Percentiles rank a stretch among this genome's conserved stretches.
phyloP scores from a whole-genome alignment of 2,797 vertebrate genomes.

The Hippocampus kuda region DNA sequence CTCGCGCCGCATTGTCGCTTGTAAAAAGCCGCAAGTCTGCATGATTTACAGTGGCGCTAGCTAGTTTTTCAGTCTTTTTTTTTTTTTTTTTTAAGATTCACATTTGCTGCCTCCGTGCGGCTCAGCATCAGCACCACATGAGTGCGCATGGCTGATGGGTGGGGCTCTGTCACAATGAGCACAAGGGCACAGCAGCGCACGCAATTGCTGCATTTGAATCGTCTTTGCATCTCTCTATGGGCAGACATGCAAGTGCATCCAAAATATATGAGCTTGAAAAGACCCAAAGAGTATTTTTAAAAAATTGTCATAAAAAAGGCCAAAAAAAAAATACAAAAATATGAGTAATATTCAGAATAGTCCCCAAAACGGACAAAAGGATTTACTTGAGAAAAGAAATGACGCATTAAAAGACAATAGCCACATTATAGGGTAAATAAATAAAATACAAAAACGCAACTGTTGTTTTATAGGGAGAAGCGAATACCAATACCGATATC shows the following conservation, averaged over 20 bases:
- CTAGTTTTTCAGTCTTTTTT: not conserved
- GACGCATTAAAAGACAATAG: too few species aligned
- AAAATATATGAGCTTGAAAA: not conserved
- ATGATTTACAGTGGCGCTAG: not conserved
- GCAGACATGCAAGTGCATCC: constrained; percentile 17
- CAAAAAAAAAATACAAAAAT: not conserved
- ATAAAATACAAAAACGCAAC: too few species aligned
- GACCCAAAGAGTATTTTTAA: too few species aligned
- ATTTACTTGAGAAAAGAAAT: too few species aligned
- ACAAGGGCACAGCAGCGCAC: constrained; percentile 24
- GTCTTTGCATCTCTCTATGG: constrained; percentile 22
- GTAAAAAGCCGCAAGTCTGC: constrained; percentile 2
- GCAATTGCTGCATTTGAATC: not conserved
- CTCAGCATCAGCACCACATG: constrained; percentile 20
- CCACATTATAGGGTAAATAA: too few species aligned
- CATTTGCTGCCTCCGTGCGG: constrained; percentile 14
- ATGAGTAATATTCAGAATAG: not conserved
- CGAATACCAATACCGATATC: too few species aligned
- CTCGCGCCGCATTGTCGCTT: constrained; percentile 30
- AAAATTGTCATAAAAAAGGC: not conserved
- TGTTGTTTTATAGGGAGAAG: too few species aligned
- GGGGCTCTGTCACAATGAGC: constrained; percentile 47
- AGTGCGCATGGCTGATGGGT: constrained; percentile 47
- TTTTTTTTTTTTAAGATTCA: constrained; percentile 6
- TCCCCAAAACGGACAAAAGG: not conserved